phyloP scores from a whole-genome alignment of 1,140 invertebrate species.

The Hycleus phaleratus region DNA sequence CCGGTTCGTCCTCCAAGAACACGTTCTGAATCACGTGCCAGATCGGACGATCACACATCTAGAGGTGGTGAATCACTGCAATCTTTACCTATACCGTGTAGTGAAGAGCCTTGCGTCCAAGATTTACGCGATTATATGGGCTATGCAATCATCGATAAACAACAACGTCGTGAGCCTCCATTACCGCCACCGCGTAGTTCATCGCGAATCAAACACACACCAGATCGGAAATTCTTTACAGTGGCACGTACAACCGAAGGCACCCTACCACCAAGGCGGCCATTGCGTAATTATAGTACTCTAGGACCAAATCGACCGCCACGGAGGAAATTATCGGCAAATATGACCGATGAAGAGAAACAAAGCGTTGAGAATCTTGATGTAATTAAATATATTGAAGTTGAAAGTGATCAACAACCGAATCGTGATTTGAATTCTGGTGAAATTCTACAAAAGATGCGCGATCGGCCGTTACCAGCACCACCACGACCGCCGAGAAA shows the following conservation, averaged over 20 bases:
- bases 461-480: conserved; percentile 69
- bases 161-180: conserved; percentile 45
- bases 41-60: conserved; percentile 49
- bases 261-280: conserved; percentile 41
- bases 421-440: conserved; percentile 58
- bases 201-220: conserved; percentile 41
- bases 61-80: conserved; percentile 55
- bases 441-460: conserved; percentile 68
- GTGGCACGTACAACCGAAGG: conserved; percentile 39
- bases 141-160: conserved; percentile 61
- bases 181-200: conserved; percentile 45
- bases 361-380: conserved; percentile 37
- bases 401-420: conserved; percentile 46
- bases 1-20: conserved; percentile 40
- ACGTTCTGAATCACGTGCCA: conserved; percentile 37
- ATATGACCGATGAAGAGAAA: conserved; percentile 43
- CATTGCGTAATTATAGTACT: conserved; percentile 60
- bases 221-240: conserved; percentile 46
- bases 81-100: conserved; percentile 23
- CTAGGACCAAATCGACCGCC: conserved; percentile 51
- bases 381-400: conserved; percentile 52
- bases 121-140: conserved; percentile 47
- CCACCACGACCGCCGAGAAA: conserved; percentile 67
- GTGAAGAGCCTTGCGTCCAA: conserved; percentile 34
- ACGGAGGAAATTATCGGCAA: conserved; percentile 46